Conservation (phyloP, 30 jellyfish, hydroid and myxozoan species). For the Hydractinia symbiolongicarpus region DNA sequence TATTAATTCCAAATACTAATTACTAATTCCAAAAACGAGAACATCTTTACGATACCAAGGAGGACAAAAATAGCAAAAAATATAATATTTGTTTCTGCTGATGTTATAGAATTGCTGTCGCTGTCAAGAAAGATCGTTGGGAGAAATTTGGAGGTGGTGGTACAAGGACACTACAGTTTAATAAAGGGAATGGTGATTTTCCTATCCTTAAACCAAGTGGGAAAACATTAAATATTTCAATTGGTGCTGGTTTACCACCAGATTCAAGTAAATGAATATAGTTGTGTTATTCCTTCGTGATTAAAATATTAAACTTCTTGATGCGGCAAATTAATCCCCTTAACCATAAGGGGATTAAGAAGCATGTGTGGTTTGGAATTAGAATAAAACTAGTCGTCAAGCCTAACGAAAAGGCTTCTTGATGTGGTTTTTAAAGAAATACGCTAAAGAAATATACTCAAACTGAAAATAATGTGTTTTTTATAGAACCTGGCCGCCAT, state of each 20-base stretch:
- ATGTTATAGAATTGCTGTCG: constrained; percentile 44
- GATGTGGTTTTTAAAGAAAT: too few relatives aligned
- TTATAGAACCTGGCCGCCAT: constrained; percentile 62
- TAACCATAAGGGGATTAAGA: neutral
- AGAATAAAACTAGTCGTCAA: too few relatives aligned
- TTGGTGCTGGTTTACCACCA: constrained; percentile 95
- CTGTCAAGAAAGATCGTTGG: constrained; percentile 90
- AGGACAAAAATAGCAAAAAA: too few relatives aligned
- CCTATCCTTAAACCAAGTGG: constrained; percentile 83
- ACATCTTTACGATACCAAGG: too few relatives aligned
- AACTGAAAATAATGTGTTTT: neutral
- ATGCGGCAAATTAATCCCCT: constrained; percentile 1
- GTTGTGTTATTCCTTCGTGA: neutral
- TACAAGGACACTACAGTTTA: constrained; percentile 61
- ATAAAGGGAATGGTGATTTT: constrained; percentile 72
- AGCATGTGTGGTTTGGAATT: neutral
- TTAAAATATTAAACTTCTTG: neutral
- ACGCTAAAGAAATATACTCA: neutral
- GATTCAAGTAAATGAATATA: constrained; percentile 53
- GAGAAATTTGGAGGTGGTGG: constrained; percentile 89
- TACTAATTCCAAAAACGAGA: too few relatives aligned
- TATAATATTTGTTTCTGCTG: neutral
- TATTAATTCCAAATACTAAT: too few relatives aligned
- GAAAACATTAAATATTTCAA: constrained; percentile 61
- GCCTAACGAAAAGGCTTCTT: too few relatives aligned